Evolutionary conservation across 2,113 vertebrate species (phyloP).

Genomic region (Probosciger aterrimus): DNA sequence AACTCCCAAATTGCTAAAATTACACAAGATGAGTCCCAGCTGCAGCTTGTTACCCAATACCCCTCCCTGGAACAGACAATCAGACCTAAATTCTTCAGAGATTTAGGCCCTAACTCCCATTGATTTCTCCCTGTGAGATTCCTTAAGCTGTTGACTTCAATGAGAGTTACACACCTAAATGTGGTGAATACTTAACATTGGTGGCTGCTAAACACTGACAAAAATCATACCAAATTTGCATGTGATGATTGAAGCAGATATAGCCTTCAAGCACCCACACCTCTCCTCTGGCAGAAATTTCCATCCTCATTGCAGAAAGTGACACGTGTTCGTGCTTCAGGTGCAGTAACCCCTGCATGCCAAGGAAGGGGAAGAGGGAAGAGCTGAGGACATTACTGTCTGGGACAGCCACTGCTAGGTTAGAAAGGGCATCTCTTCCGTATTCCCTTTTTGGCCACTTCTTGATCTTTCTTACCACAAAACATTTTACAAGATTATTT

Average conservation of each 20-base stretch:
- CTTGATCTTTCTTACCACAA: neutral
- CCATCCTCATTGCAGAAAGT: neutral
- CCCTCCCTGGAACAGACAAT: neutral
- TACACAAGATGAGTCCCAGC: conserved; percentile 26
- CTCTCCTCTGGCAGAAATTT: neutral
- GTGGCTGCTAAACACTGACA: neutral
- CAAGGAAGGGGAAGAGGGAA: neutral
- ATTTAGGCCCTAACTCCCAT: neutral
- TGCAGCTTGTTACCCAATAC: neutral
- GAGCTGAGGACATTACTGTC: neutral
- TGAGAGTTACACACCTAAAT: neutral
- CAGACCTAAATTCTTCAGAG: neutral
- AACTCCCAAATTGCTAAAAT: conserved; percentile 37
- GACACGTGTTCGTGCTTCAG: neutral
- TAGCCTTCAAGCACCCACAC: neutral
- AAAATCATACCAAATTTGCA: neutral
- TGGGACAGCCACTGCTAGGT: neutral
- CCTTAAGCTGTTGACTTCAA: neutral
- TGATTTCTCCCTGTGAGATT: neutral
- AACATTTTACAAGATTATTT: neutral
- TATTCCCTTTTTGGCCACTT: neutral
- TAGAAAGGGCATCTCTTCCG: neutral
- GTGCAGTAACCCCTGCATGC: neutral
- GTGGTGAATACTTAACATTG: neutral
- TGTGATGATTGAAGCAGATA: neutral